Conservation (phyloP, 2,888 invertebrate genomes). For the Sericinus montela region DNA sequence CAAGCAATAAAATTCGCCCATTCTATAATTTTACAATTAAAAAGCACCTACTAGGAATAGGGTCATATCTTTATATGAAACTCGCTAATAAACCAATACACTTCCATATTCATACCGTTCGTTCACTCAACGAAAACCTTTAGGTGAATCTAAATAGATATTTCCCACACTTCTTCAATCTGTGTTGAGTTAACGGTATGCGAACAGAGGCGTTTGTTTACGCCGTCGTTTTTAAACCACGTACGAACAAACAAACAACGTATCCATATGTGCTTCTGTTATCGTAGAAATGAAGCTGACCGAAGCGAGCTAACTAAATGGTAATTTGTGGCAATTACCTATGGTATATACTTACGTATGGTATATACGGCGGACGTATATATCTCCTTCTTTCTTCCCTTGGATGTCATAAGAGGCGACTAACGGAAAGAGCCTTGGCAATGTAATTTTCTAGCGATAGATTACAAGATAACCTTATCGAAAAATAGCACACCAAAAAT, state of each 20-base stretch:
- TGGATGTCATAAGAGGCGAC: no score
- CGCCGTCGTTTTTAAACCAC: constrained; percentile 29
- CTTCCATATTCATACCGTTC: not conserved
- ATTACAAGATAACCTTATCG: no score
- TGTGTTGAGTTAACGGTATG: constrained; percentile 35
- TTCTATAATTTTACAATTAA: no score
- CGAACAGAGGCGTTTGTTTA: constrained; percentile 26
- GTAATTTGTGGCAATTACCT: no score
- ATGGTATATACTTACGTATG: no score
- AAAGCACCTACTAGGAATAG: not conserved
- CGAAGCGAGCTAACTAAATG: not conserved
- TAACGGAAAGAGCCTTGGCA: no score
- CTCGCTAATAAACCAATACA: constrained; percentile 1
- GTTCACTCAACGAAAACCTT: not conserved
- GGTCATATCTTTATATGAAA: not conserved
- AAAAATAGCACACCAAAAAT: no score
- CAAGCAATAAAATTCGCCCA: no score
- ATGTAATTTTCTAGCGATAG: no score
- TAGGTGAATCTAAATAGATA: constrained; percentile 11
- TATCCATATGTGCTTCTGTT: constrained; percentile 7
- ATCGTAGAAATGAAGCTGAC: not conserved
- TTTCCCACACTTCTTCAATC: constrained; percentile 31
- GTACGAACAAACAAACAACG: constrained; percentile 30
- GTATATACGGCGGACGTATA: no score
- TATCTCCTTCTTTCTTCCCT: no score